These are phyloP conservation scores for Heteromyza rotundicornis DNA, from an alignment of 2,888 invertebrate genomes.

Conservation along the genomic window DNA sequence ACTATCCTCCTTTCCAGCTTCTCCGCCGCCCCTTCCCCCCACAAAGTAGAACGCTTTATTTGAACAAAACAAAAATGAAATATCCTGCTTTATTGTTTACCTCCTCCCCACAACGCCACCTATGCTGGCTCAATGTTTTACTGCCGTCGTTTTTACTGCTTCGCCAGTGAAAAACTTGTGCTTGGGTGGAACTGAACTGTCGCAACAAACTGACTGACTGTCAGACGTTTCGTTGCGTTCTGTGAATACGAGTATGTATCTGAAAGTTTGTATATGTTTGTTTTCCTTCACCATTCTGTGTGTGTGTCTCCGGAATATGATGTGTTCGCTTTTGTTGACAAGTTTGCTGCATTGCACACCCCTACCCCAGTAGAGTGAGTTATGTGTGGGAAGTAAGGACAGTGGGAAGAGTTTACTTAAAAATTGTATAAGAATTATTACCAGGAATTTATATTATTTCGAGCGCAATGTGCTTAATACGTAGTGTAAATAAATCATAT, in stretches of 20 bases:
- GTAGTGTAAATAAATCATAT: too few species aligned
- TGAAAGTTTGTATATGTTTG: background rate
- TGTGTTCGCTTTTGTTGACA: slow-evolving; percentile 14
- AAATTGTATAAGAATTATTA: too few species aligned
- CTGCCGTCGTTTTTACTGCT: background rate
- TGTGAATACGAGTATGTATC: background rate
- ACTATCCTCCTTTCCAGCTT: background rate
- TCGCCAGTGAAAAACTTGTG: background rate
- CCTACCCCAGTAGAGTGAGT: background rate
- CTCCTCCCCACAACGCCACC: background rate
- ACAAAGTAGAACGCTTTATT: background rate
- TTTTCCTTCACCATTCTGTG: too few species aligned
- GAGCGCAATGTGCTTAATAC: too few species aligned
- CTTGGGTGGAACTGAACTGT: background rate
- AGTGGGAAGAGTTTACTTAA: slow-evolving; percentile 2
- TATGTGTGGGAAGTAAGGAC: slow-evolving; percentile 8
- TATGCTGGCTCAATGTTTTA: background rate
- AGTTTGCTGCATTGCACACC: background rate
- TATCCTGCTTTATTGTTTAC: slow-evolving; percentile 40
- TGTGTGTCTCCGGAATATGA: background rate
- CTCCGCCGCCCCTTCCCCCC: background rate
- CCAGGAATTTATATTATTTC: too few species aligned
- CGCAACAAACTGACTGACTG: background rate
- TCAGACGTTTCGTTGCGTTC: background rate
- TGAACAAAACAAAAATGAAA: slow-evolving; percentile 39